Conservation (phyloP, 2,113 vertebrate species). For the Nothobranchius kuhntae region DNA sequence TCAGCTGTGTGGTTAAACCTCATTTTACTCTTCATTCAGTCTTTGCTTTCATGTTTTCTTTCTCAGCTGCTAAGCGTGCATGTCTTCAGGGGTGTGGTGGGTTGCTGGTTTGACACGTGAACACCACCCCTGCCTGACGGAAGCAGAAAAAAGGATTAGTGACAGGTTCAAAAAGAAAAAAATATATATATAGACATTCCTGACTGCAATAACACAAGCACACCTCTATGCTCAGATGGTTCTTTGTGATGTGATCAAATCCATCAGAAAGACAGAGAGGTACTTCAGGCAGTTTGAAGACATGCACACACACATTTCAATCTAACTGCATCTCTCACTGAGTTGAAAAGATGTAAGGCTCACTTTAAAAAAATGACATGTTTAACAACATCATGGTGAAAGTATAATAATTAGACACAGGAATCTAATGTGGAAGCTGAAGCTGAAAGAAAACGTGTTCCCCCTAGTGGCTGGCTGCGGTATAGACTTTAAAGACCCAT, state of each 20-base stretch:
- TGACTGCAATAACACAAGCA: conserved; percentile 65
- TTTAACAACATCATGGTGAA: no score
- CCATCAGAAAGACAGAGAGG: conserved; percentile 25
- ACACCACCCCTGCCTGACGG: conserved; percentile 27
- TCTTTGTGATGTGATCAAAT: conserved; percentile 55
- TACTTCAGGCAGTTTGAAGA: conserved; percentile 44
- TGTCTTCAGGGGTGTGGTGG: conserved; percentile 34
- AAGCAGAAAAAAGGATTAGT: conserved; percentile 59
- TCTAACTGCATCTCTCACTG: conserved; percentile 22
- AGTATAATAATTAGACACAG: no score
- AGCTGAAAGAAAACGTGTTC: no score
- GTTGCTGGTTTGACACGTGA: conserved; percentile 49
- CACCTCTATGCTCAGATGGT: conserved; percentile 57
- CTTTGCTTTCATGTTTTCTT: conserved; percentile 39
- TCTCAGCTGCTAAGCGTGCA: conserved; percentile 28
- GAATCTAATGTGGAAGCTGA: no score
- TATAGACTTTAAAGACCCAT: no score
- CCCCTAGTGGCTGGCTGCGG: no score
- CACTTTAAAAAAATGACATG: no score
- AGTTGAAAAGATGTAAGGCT: background rate
- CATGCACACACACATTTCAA: conserved; percentile 35
- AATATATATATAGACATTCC: conserved; percentile 50
- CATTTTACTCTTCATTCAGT: conserved; percentile 19
- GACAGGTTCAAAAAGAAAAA: conserved; percentile 33
- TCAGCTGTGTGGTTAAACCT: conserved; percentile 8